Base-by-base conservation (phyloP, 1,140 invertebrate genomes). In the Contarinia nasturtii region DNA sequence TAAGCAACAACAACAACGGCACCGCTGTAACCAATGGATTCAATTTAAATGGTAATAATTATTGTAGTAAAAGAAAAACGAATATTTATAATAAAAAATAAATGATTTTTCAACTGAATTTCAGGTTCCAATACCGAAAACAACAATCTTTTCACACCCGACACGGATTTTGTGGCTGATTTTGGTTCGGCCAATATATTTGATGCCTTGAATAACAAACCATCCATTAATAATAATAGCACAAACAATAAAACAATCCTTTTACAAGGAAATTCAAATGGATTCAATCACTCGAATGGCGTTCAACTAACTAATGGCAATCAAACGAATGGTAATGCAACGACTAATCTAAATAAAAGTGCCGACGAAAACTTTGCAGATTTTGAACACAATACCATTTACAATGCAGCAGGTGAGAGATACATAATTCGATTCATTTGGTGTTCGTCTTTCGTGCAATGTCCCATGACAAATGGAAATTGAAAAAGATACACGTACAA, bases 361-460 rank as follows among this genome's bases (percentile, higher is more conserved):
- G 43, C 55, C 21, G 46, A 47, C 44, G 61, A 58, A 51, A 63
- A 75, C 36, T 82, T 82, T 63, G 79, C 79, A 7, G 79, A 81
- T 60, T 81, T 81, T 59, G 79, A 82, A 47, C 76, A 79, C 64
- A 79, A 79, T 56, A 73, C 76, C 47, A 72, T 77, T 48, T 80
- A 78, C 54, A 72, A 70, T 61, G 71, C 70, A 48, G 56, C 66
- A 38, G 68, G 67, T 71, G 62, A 71, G 72, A n/a, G n/a, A n/a
- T n/a, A n/a, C n/a, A n/a, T n/a, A n/a, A n/a, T n/a, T n/a, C n/a
- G n/a, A n/a, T 67, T 57, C 27, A 27, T 27, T 27, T 3, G 10
- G 10, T 27, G 10, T 5, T 27, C 27, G 27, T 10, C 27, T 27
- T 27, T 27, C 27, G 3, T 3, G 27, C 27, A 10, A 27, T 27